Evolutionary conservation across 2,797 vertebrate genomes (phyloP).

Genomic region (Mareca penelope): DNA sequence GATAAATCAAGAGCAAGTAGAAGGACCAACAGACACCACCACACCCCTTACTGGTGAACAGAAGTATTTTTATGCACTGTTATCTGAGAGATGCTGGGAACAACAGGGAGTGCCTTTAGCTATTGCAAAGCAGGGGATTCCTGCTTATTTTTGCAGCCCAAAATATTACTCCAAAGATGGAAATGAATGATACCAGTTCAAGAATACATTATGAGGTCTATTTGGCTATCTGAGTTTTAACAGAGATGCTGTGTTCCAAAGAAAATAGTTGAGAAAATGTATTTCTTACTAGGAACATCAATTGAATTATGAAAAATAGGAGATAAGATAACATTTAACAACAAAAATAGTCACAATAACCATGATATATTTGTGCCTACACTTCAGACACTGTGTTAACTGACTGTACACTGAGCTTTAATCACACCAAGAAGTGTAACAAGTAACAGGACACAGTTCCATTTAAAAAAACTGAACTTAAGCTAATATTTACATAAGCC

Average conservation of each 20-base stretch:
- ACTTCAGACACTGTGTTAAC: background rate
- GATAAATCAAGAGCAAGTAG: background rate
- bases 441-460: background rate
- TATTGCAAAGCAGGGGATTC: background rate
- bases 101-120: background rate
- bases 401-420: background rate
- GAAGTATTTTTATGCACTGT: background rate
- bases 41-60: background rate
- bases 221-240: background rate
- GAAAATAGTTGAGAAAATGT: background rate
- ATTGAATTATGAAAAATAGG: background rate
- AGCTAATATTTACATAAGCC: background rate
- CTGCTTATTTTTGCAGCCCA: conserved; percentile 1
- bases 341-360: background rate
- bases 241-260: background rate
- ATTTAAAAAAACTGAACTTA: background rate
- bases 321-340: background rate
- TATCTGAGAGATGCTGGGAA: background rate
- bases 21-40: background rate
- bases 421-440: background rate
- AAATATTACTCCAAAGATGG: background rate
- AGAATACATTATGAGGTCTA: background rate
- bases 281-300: background rate
- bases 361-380: background rate
- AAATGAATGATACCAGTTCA: background rate